Conservation (phyloP, 2,888 invertebrate genomes). For the Melolontha melolontha region DNA sequence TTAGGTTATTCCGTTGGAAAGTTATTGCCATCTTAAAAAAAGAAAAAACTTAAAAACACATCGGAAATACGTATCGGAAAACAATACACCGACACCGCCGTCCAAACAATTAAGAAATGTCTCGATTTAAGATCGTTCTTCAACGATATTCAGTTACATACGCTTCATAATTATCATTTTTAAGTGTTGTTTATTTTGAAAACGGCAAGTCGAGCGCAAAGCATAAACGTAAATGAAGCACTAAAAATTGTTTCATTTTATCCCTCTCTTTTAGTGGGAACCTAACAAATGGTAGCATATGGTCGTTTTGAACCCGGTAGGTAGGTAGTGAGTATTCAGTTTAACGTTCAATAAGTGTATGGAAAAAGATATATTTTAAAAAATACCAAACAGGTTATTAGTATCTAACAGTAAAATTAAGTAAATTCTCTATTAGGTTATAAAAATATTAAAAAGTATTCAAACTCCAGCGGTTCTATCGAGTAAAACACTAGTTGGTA, state of each 20-base stretch:
- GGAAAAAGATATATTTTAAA: too few species aligned
- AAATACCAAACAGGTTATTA: too few species aligned
- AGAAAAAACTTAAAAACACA: constrained; percentile 26
- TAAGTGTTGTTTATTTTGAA: constrained; percentile 44
- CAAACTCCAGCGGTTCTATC: too few species aligned
- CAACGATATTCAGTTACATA: constrained; percentile 41
- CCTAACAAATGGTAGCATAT: constrained; percentile 41
- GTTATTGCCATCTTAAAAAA: constrained; percentile 27
- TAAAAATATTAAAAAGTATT: too few species aligned
- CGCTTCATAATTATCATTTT: constrained; percentile 41
- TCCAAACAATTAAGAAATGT: constrained; percentile 39
- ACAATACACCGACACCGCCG: constrained; percentile 33
- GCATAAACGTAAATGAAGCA: constrained; percentile 40
- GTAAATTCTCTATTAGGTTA: too few species aligned
- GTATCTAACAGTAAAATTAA: too few species aligned
- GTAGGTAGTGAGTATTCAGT: not conserved
- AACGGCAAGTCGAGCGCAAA: constrained; percentile 32
- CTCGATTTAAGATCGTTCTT: constrained; percentile 33
- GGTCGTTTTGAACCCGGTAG: constrained; percentile 34
- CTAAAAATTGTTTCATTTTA: constrained; percentile 39
- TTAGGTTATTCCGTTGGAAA: constrained; percentile 33
- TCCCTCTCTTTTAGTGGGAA: constrained; percentile 33
- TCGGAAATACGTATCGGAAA: constrained; percentile 33
- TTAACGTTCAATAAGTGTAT: not conserved
- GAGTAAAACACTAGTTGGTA: too few species aligned